These are phyloP conservation scores for Lamprotornis superbus DNA, from an alignment of 2,113 vertebrate genomes.

Conservation along the genomic window DNA sequence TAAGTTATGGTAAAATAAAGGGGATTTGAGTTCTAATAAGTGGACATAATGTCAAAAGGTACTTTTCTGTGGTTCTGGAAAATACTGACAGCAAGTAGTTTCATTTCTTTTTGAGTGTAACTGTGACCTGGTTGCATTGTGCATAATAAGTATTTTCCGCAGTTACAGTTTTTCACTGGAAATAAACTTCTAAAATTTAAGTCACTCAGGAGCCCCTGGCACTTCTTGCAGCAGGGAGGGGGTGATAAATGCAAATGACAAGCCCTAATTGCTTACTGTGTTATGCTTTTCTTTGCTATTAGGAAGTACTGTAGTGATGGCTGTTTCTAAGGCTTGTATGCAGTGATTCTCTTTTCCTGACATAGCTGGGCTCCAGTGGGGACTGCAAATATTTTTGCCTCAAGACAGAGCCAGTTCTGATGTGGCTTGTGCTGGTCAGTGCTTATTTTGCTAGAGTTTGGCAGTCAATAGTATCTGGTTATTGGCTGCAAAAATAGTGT, in stretches of 20 bases:
- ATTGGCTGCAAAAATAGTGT: background rate
- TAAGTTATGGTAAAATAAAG: background rate
- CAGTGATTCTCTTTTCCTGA: background rate
- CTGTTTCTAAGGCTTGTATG: background rate
- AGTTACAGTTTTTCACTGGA: background rate
- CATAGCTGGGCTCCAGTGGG: background rate
- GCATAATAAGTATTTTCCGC: too few species aligned
- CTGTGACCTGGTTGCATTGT: background rate
- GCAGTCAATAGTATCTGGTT: background rate
- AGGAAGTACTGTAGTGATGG: background rate
- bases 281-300: background rate
- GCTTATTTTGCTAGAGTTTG: background rate
- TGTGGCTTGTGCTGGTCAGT: background rate
- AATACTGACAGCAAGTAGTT: background rate
- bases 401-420: background rate
- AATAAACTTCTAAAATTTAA: background rate
- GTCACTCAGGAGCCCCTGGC: background rate
- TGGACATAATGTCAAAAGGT: background rate
- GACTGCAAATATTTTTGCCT: background rate
- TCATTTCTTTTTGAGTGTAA: background rate
- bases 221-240: background rate
- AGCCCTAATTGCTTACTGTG: background rate
- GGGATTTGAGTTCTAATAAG: background rate
- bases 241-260: background rate
- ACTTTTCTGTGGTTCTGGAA: background rate